A percentile compares a stretch with the other conserved stretches of the same genome.
Conservation (phyloP, 2,113 vertebrate genomes). For the Crocuta crocuta region DNA sequence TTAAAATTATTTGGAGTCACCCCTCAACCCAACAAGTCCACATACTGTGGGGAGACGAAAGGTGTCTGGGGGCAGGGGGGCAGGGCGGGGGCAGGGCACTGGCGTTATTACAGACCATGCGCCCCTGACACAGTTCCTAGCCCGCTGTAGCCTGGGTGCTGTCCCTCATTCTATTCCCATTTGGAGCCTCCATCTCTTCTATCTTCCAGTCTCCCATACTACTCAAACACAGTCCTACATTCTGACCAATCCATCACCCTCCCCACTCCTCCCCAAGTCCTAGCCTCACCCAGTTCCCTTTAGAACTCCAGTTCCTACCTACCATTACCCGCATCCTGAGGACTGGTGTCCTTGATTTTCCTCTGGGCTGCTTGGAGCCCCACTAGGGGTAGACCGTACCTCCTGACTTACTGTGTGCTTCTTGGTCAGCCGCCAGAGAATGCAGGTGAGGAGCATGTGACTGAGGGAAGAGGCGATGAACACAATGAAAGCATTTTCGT, state of each 20-base stretch:
- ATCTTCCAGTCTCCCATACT: neutral
- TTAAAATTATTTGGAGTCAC: slow-evolving; percentile 18
- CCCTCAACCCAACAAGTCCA: slow-evolving; percentile 33
- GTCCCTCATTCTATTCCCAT: neutral
- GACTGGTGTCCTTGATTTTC: slow-evolving; percentile 1
- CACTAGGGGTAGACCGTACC: slow-evolving; percentile 85
- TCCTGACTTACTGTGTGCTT: slow-evolving; percentile 90
- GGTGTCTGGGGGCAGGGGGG: neutral
- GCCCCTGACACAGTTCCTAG: neutral
- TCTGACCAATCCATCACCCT: neutral
- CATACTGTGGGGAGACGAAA: neutral
- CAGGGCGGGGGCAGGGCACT: neutral
- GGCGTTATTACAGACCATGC: neutral
- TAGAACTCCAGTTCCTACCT: neutral
- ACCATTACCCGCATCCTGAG: slow-evolving; percentile 17
- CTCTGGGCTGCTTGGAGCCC: neutral
- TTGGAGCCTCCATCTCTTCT: neutral
- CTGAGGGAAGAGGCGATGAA: slow-evolving; percentile 92
- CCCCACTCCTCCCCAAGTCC: neutral
- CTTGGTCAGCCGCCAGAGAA: slow-evolving; percentile 93
- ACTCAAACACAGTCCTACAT: neutral
- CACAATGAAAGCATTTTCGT: slow-evolving; percentile 92
- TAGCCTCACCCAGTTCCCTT: neutral
- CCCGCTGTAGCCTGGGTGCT: neutral
- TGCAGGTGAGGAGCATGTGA: slow-evolving; percentile 95